These are phyloP conservation scores for Eristalis intricaria DNA, from an alignment of 2,888 invertebrate species.

Conservation along the genomic window DNA sequence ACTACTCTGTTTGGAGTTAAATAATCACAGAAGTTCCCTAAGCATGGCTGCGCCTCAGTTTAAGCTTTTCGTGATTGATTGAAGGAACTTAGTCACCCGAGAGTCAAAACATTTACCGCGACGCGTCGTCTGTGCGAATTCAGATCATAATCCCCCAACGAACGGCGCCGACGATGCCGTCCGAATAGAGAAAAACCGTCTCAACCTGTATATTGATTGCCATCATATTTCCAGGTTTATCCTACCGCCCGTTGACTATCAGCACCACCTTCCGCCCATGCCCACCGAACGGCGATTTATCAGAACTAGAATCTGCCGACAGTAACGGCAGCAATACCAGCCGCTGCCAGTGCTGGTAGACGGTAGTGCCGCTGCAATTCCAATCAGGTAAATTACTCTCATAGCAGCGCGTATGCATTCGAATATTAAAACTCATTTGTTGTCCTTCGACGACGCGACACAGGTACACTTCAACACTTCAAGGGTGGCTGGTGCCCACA, in stretches of 20 bases:
- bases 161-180: conserved; percentile 1
- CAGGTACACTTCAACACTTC: conserved; percentile 28
- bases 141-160: conserved; percentile 36
- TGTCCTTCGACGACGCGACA: conserved; percentile 50
- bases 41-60: not conserved
- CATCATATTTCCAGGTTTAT: conserved; percentile 69
- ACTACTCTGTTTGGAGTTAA: not conserved
- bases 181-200: conserved; percentile 44
- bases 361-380: not conserved
- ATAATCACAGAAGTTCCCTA: not conserved
- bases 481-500: not conserved
- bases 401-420: conserved; percentile 57
- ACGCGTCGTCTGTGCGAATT: conserved; percentile 26
- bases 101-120: conserved; percentile 67
- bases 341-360: not conserved
- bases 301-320: conserved; percentile 64
- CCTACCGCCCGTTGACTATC: conserved; percentile 45
- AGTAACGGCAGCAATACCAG: conserved; percentile 41
- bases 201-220: conserved; percentile 62
- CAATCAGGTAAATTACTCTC: conserved; percentile 66
- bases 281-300: conserved; percentile 60
- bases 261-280: not conserved
- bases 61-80: conserved; percentile 13
- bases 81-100: conserved; percentile 47
- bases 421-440: conserved; percentile 72